Base-by-base conservation (phyloP, 2,113 vertebrate species). In the Engraulis encrasicolus region DNA sequence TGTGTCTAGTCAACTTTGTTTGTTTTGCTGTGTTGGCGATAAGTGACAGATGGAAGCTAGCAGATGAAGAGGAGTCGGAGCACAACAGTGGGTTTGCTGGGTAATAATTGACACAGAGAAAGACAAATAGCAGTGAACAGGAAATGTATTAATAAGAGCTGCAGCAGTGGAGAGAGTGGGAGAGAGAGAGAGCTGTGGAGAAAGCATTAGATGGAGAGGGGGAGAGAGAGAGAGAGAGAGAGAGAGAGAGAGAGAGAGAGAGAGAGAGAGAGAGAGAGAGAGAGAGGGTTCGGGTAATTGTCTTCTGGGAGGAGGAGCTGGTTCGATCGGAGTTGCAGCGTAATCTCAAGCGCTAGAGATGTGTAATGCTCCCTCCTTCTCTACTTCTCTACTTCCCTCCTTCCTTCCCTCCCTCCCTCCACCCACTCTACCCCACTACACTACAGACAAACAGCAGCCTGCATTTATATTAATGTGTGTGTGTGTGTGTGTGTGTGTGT, bases 251-350 rank as follows among this genome's bases (percentile, higher is more conserved):
- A n/a, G n/a, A n/a, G n/a, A n/a, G n/a, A n/a, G n/a, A n/a, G n/a
- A n/a, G n/a, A n/a, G n/a, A n/a, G n/a, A n/a, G n/a, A n/a, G n/a
- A n/a, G n/a, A n/a, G n/a, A n/a, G n/a, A n/a, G n/a, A n/a, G 88
- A 91, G 85, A 54, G 23, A 52, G 79, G 86, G 86, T 78, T 82
- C 81, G 86, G 50, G 86, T 84, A 81, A 87, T 89, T 85, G 86
- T 71, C 77, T 48, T 88, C 82, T 78, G 83, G 80, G 58, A 66
- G 88, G 86, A 77, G 66, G 36, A 86, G 86, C 88, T 88, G 83
- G 87, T 89, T 88, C 87, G 81, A 87, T 88, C 85, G 82, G 84
- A 74, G 54, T 79, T 86, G n/a, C n/a, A n/a, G 78, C 86, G 78
- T 86, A 85, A 87, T 87, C 84, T 79, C 86, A 27, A n/a, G 38